A percentile compares a stretch with the other conserved stretches of the same genome.
Conservation (phyloP, 2,797 vertebrate genomes). For the Halcyon leucocephala region DNA sequence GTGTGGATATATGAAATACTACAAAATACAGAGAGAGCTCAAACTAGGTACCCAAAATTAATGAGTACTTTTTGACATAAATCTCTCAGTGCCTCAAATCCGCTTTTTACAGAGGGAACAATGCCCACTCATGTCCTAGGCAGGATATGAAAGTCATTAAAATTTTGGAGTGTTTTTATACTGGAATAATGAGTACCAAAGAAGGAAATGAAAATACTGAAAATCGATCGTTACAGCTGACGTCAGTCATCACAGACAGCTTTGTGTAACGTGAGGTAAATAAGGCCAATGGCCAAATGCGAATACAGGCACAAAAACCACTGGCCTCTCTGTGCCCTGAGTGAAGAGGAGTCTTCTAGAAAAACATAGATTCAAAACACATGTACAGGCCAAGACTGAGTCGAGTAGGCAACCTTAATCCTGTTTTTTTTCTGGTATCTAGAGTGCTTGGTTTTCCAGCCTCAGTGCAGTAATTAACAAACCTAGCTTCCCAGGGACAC, state of each 20-base stretch:
- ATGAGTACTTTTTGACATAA: constrained; percentile 16
- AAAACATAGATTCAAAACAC: not conserved
- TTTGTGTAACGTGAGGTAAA: not conserved
- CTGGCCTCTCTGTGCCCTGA: not conserved
- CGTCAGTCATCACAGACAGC: not conserved
- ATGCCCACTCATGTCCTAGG: not conserved
- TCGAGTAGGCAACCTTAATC: not conserved
- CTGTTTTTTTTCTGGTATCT: not conserved
- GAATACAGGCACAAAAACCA: not conserved
- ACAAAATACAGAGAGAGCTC: not conserved
- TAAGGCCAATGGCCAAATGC: not conserved
- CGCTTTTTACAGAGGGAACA: not conserved
- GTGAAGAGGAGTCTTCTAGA: not conserved
- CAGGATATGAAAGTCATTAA: constrained; percentile 49
- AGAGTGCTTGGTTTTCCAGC: not conserved
- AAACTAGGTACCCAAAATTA: not conserved
- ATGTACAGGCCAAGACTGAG: not conserved
- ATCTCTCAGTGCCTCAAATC: not conserved
- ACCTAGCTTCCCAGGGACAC: not conserved
- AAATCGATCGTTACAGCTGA: not conserved
- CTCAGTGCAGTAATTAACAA: not conserved
- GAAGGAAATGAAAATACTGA: constrained; percentile 16
- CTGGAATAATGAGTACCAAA: not conserved
- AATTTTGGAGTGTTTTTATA: constrained; percentile 9
- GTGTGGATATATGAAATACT: not conserved